phyloP scores from a whole-genome alignment of 2,888 invertebrate species.

The Hirtodrosophila trivittata region DNA sequence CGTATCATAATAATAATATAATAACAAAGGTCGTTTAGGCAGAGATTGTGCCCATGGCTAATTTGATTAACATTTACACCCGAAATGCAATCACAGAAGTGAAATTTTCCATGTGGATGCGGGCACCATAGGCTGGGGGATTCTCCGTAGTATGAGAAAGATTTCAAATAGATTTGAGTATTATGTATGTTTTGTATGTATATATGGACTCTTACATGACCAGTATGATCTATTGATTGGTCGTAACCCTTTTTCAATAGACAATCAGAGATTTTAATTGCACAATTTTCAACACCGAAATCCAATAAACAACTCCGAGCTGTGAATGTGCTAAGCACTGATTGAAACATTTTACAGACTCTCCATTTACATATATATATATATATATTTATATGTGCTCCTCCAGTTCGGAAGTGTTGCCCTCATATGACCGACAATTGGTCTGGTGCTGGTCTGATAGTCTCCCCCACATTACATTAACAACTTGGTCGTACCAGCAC shows the following conservation, averaged over 20 bases:
- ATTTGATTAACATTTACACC: conserved; percentile 62
- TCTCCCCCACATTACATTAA: conserved; percentile 27
- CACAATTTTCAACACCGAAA: conserved; percentile 46
- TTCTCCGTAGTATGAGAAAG: neutral
- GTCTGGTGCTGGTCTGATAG: too few species aligned
- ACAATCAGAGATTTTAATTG: conserved; percentile 61
- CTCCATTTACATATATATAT: neutral
- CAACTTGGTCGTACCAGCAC: conserved; percentile 22
- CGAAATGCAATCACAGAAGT: conserved; percentile 26
- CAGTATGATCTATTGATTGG: conserved; percentile 33
- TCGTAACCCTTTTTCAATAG: conserved; percentile 57
- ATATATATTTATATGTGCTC: neutral
- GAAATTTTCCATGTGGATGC: conserved; percentile 23
- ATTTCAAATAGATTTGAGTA: conserved; percentile 1
- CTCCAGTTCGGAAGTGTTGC: conserved; percentile 33
- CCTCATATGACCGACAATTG: conserved; percentile 56
- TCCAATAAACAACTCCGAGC: conserved; percentile 40
- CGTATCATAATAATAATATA: conserved; percentile 50
- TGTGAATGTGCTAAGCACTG: conserved; percentile 35
- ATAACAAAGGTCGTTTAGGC: conserved; percentile 14
- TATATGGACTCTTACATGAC: conserved; percentile 10
- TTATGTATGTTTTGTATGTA: conserved; percentile 9
- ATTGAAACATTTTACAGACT: conserved; percentile 54
- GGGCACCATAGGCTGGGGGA: conserved; percentile 16
- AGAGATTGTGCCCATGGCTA: conserved; percentile 61